Percentiles rank a stretch among this genome's conserved stretches.
Conservation (phyloP, 2,797 vertebrate genomes). For the Otolemur crassicaudatus region DNA sequence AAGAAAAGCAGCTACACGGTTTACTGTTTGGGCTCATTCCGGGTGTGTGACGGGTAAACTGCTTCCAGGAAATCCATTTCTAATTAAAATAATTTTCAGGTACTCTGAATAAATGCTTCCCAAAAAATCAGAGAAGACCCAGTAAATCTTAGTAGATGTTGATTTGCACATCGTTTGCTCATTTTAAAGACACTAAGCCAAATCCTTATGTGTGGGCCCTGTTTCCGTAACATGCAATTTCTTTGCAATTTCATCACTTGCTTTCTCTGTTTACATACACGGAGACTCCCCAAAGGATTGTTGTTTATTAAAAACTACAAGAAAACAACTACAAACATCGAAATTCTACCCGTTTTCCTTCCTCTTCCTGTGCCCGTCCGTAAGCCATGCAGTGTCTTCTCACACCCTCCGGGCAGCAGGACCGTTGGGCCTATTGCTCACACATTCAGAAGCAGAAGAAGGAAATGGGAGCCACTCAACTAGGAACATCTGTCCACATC, state of each 20-base stretch:
- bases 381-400: fast-evolving
- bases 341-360: neutral
- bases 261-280: neutral
- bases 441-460: neutral
- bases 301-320: neutral
- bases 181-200: neutral
- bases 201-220: neutral
- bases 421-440: fast-evolving
- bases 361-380: fast-evolving
- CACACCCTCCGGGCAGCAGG: fast-evolving
- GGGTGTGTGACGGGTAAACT: neutral
- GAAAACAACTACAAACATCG: neutral
- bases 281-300: neutral
- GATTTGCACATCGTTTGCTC: neutral
- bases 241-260: neutral
- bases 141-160: neutral
- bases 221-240: neutral
- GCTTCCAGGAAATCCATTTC: slow-evolving; percentile 57
- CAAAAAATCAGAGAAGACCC: neutral
- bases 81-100: slow-evolving; percentile 43
- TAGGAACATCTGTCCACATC: too few species aligned
- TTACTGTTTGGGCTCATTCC: neutral
- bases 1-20: slow-evolving; percentile 15
- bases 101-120: neutral
- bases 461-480: neutral